A percentile compares a stretch with the other conserved stretches of the same genome.
These are phyloP conservation scores for Apostichopus californicus DNA, from an alignment of 35 echinoderm and acorn worm genomes.

Conservation along the genomic window DNA sequence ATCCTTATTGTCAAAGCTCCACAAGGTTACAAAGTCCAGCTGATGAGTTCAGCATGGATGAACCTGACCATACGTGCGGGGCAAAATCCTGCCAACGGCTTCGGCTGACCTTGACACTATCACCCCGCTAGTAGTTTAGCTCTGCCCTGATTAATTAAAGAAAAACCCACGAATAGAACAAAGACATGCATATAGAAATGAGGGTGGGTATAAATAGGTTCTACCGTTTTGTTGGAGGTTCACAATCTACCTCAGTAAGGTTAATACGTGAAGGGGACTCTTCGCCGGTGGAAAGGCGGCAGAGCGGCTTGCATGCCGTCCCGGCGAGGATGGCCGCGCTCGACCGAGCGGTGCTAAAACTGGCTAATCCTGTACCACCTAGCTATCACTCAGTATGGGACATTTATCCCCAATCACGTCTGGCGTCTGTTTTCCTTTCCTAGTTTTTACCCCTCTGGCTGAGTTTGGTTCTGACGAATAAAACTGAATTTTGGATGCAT, in stretches of 20 bases:
- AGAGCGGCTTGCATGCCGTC: neutral
- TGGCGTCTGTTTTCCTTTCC: neutral
- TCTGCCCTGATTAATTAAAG: slow-evolving; percentile 34
- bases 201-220: neutral
- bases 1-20: too few species aligned
- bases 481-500: too few species aligned
- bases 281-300: neutral
- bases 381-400: too few species aligned
- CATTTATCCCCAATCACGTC: neutral
- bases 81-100: neutral
- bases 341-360: neutral
- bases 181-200: neutral
- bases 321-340: neutral
- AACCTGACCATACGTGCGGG: slow-evolving; percentile 24
- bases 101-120: slow-evolving; percentile 36
- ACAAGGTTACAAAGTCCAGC: neutral
- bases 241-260: slow-evolving; percentile 40
- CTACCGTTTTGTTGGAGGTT: neutral
- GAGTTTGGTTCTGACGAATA: too few species aligned
- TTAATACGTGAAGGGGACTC: neutral
- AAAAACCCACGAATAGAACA: neutral
- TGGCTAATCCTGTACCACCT: neutral
- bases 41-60: neutral
- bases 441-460: neutral
- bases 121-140: slow-evolving; percentile 21